A percentile compares a stretch with the other conserved stretches of the same genome.
phyloP scores from a whole-genome alignment of 2,888 invertebrate species.

The Pyrrhia umbra region DNA sequence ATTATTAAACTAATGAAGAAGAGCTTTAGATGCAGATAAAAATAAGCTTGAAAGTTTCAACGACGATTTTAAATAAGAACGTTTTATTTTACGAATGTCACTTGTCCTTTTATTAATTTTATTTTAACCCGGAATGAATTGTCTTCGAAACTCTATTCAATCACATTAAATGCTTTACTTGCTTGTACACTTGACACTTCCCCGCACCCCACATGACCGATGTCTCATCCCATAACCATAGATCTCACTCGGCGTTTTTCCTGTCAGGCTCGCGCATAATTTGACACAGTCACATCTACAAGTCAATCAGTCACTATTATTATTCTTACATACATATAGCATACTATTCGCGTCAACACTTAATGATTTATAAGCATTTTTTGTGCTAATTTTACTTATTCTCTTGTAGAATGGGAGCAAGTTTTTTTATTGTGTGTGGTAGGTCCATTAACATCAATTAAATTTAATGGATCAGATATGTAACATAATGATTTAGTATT shows the following conservation, averaged over 20 bases:
- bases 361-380: constrained; percentile 24
- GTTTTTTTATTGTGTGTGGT: neutral
- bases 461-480: neutral
- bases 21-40: neutral
- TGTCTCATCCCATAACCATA: neutral
- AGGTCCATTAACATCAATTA: neutral
- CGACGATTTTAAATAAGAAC: no score
- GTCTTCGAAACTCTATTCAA: no score
- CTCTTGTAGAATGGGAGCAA: constrained; percentile 4
- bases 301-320: constrained; percentile 50
- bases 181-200: neutral
- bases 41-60: neutral
- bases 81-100: no score
- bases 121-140: no score
- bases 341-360: constrained; percentile 27
- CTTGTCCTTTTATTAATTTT: no score
- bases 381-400: constrained; percentile 13
- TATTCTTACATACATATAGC: constrained; percentile 25
- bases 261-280: constrained; percentile 26
- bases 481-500: neutral
- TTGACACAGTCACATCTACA: constrained; percentile 46
- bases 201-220: neutral
- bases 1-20: neutral
- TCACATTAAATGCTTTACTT: no score
- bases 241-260: constrained; percentile 29